Percentiles rank a stretch among this genome's conserved stretches.
Evolutionary conservation across 2,797 vertebrate genomes (phyloP).

Genomic region (Prunella strophiata): DNA sequence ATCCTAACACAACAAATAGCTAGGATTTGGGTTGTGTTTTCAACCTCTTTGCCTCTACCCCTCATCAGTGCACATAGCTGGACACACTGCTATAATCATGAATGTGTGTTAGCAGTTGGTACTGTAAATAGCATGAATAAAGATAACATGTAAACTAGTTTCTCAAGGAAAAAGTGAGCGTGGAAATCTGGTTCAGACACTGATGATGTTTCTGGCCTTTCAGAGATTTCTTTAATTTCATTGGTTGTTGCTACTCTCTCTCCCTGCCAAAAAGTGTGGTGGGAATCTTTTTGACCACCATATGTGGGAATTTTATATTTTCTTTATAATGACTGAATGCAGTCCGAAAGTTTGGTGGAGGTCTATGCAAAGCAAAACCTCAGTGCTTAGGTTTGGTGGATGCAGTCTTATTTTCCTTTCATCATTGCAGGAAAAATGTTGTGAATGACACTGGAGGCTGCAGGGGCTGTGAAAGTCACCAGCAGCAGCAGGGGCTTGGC

Average conservation of each 20-base stretch:
- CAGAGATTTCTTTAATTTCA: background rate
- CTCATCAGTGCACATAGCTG: background rate
- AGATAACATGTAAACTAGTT: background rate
- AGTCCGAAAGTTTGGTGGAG: background rate
- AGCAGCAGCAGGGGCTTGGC: background rate
- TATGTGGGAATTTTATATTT: background rate
- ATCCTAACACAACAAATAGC: background rate
- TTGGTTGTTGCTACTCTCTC: background rate
- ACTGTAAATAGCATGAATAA: background rate
- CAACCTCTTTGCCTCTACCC: background rate
- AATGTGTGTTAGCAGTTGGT: background rate
- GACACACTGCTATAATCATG: background rate
- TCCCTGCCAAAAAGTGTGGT: background rate
- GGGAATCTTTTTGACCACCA: background rate
- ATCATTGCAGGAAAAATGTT: background rate
- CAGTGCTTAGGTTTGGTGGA: background rate
- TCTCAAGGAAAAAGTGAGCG: background rate
- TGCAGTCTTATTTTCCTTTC: background rate
- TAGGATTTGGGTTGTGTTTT: background rate
- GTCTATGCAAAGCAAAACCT: background rate
- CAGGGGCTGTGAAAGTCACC: background rate
- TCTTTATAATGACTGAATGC: background rate
- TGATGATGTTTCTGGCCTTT: background rate
- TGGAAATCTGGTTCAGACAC: background rate
- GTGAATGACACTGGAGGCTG: background rate